A percentile compares a stretch with the other conserved stretches of the same genome.
Conservation (phyloP, 2,113 vertebrate species). For the Pollimyrus isidori region DNA sequence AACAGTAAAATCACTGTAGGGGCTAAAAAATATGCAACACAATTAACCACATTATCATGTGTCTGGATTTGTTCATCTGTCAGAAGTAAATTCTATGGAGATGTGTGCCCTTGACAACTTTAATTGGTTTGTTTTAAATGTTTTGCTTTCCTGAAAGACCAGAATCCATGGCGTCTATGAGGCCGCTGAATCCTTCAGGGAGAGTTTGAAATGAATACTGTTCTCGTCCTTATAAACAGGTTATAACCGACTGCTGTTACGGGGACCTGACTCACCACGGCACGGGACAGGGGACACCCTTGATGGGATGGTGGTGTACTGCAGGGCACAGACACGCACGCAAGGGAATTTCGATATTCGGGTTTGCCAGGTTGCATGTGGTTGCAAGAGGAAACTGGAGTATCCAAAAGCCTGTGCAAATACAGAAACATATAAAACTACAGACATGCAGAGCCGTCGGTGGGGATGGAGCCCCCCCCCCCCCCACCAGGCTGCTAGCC, state of each 20-base stretch:
- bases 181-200: background rate
- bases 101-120: background rate
- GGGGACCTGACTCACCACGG: background rate
- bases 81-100: background rate
- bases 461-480: background rate
- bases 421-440: background rate
- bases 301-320: background rate
- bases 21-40: background rate
- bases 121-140: constrained; percentile 1
- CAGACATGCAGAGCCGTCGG: background rate
- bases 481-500: background rate
- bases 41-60: constrained; percentile 8
- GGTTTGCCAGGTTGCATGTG: background rate
- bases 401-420: background rate
- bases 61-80: constrained; percentile 8
- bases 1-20: background rate
- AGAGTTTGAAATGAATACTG: background rate
- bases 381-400: background rate
- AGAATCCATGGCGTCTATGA: background rate
- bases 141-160: background rate
- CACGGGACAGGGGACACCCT: background rate
- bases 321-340: background rate
- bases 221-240: background rate
- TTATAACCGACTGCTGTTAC: background rate
- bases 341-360: background rate